Base-by-base conservation (phyloP, 1,140 invertebrate species). In the Drosophila sturtevanti region DNA sequence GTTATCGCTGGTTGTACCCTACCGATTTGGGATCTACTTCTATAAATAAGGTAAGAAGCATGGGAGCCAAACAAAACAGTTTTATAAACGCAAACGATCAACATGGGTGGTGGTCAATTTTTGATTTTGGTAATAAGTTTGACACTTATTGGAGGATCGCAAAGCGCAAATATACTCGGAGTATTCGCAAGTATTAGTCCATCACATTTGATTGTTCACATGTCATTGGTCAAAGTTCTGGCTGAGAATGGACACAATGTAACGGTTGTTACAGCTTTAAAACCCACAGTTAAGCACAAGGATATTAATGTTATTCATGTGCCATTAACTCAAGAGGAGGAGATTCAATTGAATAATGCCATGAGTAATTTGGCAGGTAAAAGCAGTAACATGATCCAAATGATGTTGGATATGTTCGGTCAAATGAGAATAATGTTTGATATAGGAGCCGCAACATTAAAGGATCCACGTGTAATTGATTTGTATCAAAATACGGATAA, bases 211-310 rank as follows among this genome's bases (percentile, higher is more conserved):
- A 75, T 84, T 3, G 48, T 80, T 1, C 59, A 80, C 14, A 75
- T 78, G 73, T 63, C 77, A 0, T 11, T 80, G 27, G 62, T 24
- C 0, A 52, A 62, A 38, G 37, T 61, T 9, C 55, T 85, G 18
- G 78, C 74, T 0, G 78, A 85, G 22, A 10, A 52, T 10, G 78
- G 78, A 4, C 81, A 85, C 38, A 72, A 85, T 63, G 63, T 85
- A 1, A 85, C 81, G 0, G 61, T 85, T 1, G 70, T 85, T 0
- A 56, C 63, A 9, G n/a, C 59, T 6, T 27, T 68, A 6, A 58
- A 66, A 24, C 67, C 73, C 4, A 56, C 61, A 54, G 44, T 70
- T 2, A 68, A 10, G 12, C 74, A 77, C 9, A 58, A 69, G 14
- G 56, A 73, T 5, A 68, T 80, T 16, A 48, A 72, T 7, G 4